These are phyloP conservation scores for Clarias macrocephalus DNA, from an alignment of 2,113 vertebrate species.

Conservation along the genomic window DNA sequence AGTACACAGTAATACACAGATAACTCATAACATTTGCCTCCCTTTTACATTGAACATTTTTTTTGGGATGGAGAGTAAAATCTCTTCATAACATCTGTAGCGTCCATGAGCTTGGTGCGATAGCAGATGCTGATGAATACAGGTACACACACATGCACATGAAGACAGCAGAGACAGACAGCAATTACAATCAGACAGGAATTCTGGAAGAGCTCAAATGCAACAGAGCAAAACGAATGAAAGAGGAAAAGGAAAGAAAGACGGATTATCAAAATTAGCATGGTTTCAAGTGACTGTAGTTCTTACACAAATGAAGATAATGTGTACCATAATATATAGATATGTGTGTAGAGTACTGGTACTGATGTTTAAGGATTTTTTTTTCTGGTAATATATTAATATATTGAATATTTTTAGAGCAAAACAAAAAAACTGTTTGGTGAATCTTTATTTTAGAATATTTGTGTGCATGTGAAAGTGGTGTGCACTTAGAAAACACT, in stretches of 20 bases:
- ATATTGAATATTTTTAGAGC: neutral
- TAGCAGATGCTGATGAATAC: neutral
- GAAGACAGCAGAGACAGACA: constrained; percentile 27
- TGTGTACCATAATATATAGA: neutral
- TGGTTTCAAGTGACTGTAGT: neutral
- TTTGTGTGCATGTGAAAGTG: neutral
- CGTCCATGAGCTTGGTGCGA: neutral
- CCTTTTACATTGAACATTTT: neutral
- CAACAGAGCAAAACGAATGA: constrained; percentile 21
- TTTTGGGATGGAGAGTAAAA: neutral
- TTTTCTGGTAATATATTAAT: neutral
- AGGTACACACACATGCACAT: constrained; percentile 18
- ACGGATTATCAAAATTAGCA: neutral
- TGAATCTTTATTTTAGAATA: neutral
- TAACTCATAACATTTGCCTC: neutral
- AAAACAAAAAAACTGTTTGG: neutral
- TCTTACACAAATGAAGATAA: neutral
- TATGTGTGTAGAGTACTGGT: neutral
- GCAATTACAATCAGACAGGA: constrained; percentile 45
- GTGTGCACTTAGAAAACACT: neutral
- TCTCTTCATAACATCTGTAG: neutral
- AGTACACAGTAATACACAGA: neutral
- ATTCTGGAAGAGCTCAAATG: constrained; percentile 22
- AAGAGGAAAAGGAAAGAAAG: constrained; percentile 7
- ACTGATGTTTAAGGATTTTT: neutral